These are phyloP conservation scores for Prietella phreatophila DNA, from an alignment of 2,113 vertebrate species.

Conservation along the genomic window DNA sequence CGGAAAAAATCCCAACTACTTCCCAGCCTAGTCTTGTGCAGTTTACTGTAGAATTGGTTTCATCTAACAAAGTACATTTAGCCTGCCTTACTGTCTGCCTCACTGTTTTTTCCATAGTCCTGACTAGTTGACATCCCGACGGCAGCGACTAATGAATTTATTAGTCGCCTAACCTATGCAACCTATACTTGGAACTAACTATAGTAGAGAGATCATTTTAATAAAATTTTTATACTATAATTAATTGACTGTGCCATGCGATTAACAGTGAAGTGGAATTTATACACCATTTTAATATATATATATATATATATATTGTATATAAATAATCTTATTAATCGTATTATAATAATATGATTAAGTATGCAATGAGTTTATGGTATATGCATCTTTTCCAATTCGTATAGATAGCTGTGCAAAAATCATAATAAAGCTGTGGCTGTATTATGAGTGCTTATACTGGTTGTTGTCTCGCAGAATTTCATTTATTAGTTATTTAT, in stretches of 20 bases:
- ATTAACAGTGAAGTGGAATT: neutral
- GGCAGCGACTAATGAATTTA: neutral
- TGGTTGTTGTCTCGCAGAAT: neutral
- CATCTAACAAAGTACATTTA: neutral
- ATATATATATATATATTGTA: too few relatives aligned
- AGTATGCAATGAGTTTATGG: neutral
- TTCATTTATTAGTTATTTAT: neutral
- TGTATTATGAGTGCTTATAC: neutral
- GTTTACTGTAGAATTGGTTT: neutral
- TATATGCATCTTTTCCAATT: neutral
- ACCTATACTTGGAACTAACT: neutral
- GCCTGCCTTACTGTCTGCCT: too few relatives aligned
- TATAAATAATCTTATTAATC: too few relatives aligned
- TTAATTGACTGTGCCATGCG: too few relatives aligned
- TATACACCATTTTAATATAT: neutral
- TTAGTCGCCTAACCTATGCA: neutral
- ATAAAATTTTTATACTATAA: neutral
- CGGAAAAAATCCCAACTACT: neutral
- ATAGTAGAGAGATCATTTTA: neutral
- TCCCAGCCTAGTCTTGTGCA: neutral
- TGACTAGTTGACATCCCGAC: neutral
- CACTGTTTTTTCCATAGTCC: neutral
- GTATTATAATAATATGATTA: neutral
- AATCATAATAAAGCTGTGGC: neutral
- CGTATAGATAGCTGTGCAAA: neutral